These are phyloP conservation scores for Drosophila mulleri DNA, from an alignment of 2,888 invertebrate species.

Conservation along the genomic window DNA sequence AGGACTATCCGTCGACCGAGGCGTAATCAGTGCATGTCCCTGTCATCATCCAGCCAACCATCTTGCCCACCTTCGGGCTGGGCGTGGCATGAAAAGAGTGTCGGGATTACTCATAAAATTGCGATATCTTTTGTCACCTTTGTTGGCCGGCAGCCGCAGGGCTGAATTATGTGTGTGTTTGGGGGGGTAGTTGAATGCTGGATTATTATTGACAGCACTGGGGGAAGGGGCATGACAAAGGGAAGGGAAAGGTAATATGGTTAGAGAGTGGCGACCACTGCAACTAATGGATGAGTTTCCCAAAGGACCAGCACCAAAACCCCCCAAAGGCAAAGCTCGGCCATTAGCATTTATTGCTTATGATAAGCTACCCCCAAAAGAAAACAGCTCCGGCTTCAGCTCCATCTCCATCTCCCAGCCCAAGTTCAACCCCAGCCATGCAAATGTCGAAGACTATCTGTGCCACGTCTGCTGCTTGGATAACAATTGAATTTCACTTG, in stretches of 20 bases:
- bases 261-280: slow-evolving; percentile 26
- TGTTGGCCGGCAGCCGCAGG: slow-evolving; percentile 46
- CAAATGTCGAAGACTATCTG: slow-evolving; percentile 41
- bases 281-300: slow-evolving; percentile 52
- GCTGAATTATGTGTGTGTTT: slow-evolving; percentile 18
- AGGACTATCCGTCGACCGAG: slow-evolving; percentile 27
- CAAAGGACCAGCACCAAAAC: slow-evolving; percentile 16
- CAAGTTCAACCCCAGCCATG: slow-evolving; percentile 28
- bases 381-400: slow-evolving; percentile 11
- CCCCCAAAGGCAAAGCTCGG: slow-evolving; percentile 51
- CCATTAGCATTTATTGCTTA: slow-evolving; percentile 73
- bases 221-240: neutral
- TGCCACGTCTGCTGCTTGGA: slow-evolving; percentile 27
- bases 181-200: slow-evolving; percentile 22
- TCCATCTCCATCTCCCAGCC: neutral
- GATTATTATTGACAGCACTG: slow-evolving; percentile 51
- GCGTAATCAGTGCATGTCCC: slow-evolving; percentile 69
- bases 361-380: slow-evolving; percentile 60
- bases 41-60: slow-evolving; percentile 46
- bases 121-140: slow-evolving; percentile 83
- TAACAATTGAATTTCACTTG: slow-evolving; percentile 57
- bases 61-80: neutral
- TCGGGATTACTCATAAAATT: slow-evolving; percentile 80
- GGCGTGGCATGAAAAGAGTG: slow-evolving; percentile 56
- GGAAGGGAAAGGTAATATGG: neutral